phyloP scores from a whole-genome alignment of 1,140 invertebrate genomes.

The Stegodyphus dumicola region DNA sequence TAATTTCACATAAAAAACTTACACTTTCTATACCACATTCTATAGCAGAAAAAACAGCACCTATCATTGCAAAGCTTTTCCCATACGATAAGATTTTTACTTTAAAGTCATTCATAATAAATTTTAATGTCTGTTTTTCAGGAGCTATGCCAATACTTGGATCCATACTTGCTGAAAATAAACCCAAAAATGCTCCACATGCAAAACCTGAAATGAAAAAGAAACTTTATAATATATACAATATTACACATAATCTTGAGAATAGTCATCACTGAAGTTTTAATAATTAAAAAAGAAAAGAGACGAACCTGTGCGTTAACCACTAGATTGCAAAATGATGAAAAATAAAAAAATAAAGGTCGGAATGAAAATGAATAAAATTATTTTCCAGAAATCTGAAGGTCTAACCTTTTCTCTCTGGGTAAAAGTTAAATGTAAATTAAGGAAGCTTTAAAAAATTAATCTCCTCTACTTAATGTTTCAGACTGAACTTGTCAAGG shows the following conservation, averaged over 20 bases:
- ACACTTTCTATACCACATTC: slow-evolving; percentile 94
- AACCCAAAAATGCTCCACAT: slow-evolving; percentile 90
- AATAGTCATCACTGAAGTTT: too few relatives aligned
- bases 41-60: slow-evolving; percentile 89
- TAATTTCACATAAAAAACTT: slow-evolving; percentile 64
- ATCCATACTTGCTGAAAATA: slow-evolving; percentile 96
- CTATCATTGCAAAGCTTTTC: slow-evolving; percentile 97
- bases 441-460: too few relatives aligned
- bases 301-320: too few relatives aligned
- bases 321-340: too few relatives aligned
- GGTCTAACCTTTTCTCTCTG: too few relatives aligned
- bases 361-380: too few relatives aligned
- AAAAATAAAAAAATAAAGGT: too few relatives aligned
- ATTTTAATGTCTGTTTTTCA: slow-evolving; percentile 83
- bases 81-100: slow-evolving; percentile 89
- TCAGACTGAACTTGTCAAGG: too few relatives aligned
- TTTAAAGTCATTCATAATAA: slow-evolving; percentile 93
- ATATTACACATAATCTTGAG: background rate
- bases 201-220: slow-evolving; percentile 80
- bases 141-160: slow-evolving; percentile 81
- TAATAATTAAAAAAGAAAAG: too few relatives aligned
- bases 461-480: too few relatives aligned
- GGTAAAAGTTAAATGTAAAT: too few relatives aligned
- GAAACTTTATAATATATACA: background rate
- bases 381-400: too few relatives aligned